These are phyloP conservation scores for Papilio dardanus DNA, from an alignment of 1,140 invertebrate species.

Conservation along the genomic window DNA sequence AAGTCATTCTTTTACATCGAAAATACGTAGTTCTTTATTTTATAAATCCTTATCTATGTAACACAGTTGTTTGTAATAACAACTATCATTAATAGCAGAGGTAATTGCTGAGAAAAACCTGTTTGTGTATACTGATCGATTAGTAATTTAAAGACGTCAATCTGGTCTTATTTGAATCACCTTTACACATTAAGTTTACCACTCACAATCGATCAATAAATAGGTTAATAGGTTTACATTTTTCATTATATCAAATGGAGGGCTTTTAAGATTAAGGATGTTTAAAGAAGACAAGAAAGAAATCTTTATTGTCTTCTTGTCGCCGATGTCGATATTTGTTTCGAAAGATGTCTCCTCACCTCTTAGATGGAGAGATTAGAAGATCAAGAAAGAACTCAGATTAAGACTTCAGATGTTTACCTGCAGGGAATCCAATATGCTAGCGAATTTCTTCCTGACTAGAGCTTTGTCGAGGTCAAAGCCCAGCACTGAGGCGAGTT, in stretches of 20 bases:
- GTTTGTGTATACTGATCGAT: background rate
- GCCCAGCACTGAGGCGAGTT: conserved; percentile 83
- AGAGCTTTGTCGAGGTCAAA: conserved; percentile 80
- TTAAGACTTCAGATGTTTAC: conserved; percentile 53
- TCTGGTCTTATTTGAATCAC: background rate
- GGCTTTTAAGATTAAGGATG: too few relatives aligned
- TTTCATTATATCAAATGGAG: too few relatives aligned
- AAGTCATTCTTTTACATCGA: too few relatives aligned
- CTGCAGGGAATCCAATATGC: conserved; percentile 81
- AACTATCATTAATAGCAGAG: background rate
- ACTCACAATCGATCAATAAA: background rate
- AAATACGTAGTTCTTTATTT: too few relatives aligned
- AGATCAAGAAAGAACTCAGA: background rate
- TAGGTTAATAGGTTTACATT: background rate
- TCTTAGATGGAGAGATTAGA: too few relatives aligned
- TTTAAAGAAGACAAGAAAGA: too few relatives aligned
- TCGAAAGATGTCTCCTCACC: too few relatives aligned
- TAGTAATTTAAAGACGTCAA: conserved; percentile 11
- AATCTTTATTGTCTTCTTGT: too few relatives aligned
- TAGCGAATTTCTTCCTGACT: conserved; percentile 81
- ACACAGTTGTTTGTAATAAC: too few relatives aligned
- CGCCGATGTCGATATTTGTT: too few relatives aligned
- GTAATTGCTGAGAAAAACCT: conserved; percentile 12
- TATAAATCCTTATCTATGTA: too few relatives aligned
- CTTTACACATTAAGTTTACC: background rate